phyloP scores from a whole-genome alignment of 2,797 vertebrate species.

The Karalla daura region DNA sequence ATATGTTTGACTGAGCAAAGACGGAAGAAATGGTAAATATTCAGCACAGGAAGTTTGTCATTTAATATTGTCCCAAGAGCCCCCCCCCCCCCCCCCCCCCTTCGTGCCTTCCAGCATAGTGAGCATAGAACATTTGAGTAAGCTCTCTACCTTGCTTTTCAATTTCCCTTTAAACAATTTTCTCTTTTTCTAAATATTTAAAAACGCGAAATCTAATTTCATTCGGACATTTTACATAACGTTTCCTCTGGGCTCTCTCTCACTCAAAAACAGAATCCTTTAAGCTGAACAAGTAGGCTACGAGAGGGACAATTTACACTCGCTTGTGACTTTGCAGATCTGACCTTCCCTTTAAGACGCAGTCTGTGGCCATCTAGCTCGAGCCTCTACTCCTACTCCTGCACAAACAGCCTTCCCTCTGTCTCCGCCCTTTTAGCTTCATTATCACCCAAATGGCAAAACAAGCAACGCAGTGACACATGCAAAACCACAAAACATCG shows the following conservation, averaged over 20 bases:
- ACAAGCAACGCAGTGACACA: conserved; percentile 12
- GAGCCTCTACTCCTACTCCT: neutral
- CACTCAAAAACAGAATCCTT: neutral
- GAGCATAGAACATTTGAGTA: too few species aligned
- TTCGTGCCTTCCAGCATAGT: too few species aligned
- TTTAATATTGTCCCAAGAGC: too few species aligned
- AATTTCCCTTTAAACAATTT: too few species aligned
- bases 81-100: too few species aligned
- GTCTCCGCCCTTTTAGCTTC: neutral
- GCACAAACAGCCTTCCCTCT: neutral
- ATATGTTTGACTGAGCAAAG: neutral
- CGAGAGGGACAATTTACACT: neutral
- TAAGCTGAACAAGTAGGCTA: neutral
- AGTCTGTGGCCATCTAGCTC: too few species aligned
- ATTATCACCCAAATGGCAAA: conserved; percentile 14
- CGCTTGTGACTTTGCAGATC: neutral
- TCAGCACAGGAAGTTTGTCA: neutral
- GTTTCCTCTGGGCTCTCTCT: neutral
- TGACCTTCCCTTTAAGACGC: too few species aligned
- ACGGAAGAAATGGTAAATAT: neutral
- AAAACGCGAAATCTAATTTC: too few species aligned
- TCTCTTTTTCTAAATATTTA: too few species aligned
- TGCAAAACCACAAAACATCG: neutral
- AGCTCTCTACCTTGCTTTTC: too few species aligned
- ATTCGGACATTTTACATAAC: too few species aligned